Conservation (phyloP, 2,797 vertebrate species). For the Anguilla marmorata region DNA sequence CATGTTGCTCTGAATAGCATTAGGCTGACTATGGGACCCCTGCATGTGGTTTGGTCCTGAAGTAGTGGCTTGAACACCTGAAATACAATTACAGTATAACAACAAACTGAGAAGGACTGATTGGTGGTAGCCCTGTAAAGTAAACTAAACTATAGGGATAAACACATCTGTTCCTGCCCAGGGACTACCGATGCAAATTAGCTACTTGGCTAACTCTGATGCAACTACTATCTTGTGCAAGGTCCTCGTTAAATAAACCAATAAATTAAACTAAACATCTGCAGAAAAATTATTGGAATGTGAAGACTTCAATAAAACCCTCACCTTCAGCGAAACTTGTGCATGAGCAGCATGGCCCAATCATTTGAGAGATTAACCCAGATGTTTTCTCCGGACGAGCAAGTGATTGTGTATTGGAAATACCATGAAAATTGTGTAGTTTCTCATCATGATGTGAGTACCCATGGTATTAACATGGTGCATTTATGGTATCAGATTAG, state of each 20-base stretch:
- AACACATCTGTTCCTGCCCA: not conserved
- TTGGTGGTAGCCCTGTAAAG: not conserved
- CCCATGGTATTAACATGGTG: not conserved
- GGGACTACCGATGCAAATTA: not conserved
- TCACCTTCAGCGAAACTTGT: not conserved
- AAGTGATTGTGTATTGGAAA: not conserved
- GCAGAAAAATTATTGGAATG: too few species aligned
- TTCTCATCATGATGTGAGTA: not conserved
- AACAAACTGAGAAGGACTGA: not conserved
- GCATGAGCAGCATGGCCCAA: not conserved
- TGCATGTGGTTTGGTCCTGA: slow-evolving; percentile 88
- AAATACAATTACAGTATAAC: slow-evolving; percentile 50
- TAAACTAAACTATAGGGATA: not conserved
- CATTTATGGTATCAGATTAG: not conserved
- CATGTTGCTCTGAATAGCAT: slow-evolving; percentile 83
- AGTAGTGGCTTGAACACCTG: slow-evolving; percentile 83
- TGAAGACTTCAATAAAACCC: too few species aligned
- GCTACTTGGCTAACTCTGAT: not conserved
- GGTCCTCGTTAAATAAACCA: too few species aligned
- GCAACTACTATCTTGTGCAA: too few species aligned
- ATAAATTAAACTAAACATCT: too few species aligned
- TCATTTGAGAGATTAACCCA: not conserved
- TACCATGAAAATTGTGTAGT: not conserved
- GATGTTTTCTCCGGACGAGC: not conserved
- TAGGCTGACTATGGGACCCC: slow-evolving; percentile 76